A percentile compares a stretch with the other conserved stretches of the same genome.
phyloP scores from a whole-genome alignment of 2,888 invertebrate genomes.

The Thumatha senex region DNA sequence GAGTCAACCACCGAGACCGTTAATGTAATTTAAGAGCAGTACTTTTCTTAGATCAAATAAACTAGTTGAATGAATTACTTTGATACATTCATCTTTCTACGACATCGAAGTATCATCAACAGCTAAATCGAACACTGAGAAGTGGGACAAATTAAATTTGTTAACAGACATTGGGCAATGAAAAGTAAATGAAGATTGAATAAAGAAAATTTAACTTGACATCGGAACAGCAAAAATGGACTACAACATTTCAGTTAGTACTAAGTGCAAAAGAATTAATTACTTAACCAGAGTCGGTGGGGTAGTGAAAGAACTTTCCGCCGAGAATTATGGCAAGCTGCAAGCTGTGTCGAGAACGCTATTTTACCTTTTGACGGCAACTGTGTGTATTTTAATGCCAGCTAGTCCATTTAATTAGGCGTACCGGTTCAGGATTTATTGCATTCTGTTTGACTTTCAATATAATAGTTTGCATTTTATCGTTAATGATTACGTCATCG shows the following conservation, averaged over 20 bases:
- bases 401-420: slow-evolving; percentile 33
- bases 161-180: no score
- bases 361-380: slow-evolving; percentile 30
- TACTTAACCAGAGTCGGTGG: slow-evolving; percentile 56
- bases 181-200: no score
- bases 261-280: slow-evolving; percentile 67
- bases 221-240: slow-evolving; percentile 32
- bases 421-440: slow-evolving; percentile 22
- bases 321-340: slow-evolving; percentile 39
- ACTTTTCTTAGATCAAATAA: no score
- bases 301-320: slow-evolving; percentile 46
- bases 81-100: no score
- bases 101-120: no score
- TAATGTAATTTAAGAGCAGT: slow-evolving; percentile 8
- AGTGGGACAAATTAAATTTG: no score
- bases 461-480: slow-evolving; percentile 4
- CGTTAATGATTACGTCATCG: slow-evolving; percentile 7
- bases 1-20: slow-evolving; percentile 7
- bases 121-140: no score
- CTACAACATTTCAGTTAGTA: slow-evolving; percentile 43
- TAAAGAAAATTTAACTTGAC: slow-evolving; percentile 1
- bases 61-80: no score
- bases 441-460: slow-evolving; percentile 24
- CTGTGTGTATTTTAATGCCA: slow-evolving; percentile 33
- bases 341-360: slow-evolving; percentile 22